phyloP scores from a whole-genome alignment of 2,888 invertebrate genomes.

The Hipparchia sbordonii region DNA sequence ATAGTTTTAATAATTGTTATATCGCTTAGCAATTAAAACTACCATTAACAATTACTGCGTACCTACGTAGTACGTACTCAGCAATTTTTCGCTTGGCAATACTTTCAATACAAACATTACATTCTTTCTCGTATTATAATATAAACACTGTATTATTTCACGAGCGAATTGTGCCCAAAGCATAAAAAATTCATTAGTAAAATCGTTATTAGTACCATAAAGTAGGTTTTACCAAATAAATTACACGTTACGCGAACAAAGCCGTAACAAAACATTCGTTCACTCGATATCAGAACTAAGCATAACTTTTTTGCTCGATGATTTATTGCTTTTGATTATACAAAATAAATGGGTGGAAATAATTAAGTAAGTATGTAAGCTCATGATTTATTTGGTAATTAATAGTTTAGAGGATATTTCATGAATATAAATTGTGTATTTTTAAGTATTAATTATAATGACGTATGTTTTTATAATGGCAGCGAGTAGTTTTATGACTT shows the following conservation, averaged over 20 bases:
- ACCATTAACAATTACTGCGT: no score
- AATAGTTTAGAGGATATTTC: constrained; percentile 14
- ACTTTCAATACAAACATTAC: no score
- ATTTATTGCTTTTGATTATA: constrained; percentile 13
- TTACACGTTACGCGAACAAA: not conserved
- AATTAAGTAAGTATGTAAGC: constrained; percentile 6
- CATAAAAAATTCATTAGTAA: not conserved
- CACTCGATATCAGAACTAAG: not conserved
- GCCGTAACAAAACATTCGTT: not conserved
- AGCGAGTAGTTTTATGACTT: constrained; percentile 5
- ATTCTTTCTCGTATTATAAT: not conserved
- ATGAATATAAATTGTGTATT: constrained; percentile 5
- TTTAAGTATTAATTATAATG: constrained; percentile 1
- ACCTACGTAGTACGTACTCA: no score
- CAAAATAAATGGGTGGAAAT: constrained; percentile 17
- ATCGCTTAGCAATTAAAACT: no score
- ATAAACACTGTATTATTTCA: not conserved
- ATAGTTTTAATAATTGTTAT: no score
- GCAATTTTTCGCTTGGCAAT: no score
- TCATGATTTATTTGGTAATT: constrained; percentile 13
- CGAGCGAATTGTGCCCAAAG: not conserved
- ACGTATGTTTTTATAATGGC: constrained; percentile 4
- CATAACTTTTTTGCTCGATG: not conserved
- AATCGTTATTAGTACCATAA: not conserved
- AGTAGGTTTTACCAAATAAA: not conserved